These are phyloP conservation scores for Rhinatrema bivittatum DNA, from an alignment of 2,797 vertebrate species.

Conservation along the genomic window DNA sequence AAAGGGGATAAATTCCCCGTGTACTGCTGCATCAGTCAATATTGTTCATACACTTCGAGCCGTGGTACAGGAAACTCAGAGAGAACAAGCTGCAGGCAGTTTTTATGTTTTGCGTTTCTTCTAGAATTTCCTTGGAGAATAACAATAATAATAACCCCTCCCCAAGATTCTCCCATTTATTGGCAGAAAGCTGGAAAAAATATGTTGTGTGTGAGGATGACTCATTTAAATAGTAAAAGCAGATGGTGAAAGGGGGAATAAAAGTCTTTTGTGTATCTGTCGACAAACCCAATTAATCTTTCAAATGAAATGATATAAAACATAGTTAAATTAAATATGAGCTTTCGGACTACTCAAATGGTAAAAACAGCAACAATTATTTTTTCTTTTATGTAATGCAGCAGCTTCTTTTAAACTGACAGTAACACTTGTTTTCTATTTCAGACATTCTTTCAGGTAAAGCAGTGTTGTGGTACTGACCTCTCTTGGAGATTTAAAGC, in stretches of 20 bases:
- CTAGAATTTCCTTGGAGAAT: constrained; percentile 3
- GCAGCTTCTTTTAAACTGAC: too few species aligned
- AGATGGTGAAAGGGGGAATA: not conserved
- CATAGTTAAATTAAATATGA: not conserved
- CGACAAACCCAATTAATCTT: not conserved
- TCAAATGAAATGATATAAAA: not conserved
- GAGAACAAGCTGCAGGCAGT: constrained; percentile 4
- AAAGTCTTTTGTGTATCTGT: not conserved
- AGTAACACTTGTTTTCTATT: too few species aligned
- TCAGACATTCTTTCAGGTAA: too few species aligned
- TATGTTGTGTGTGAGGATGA: not conserved
- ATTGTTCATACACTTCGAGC: not conserved
- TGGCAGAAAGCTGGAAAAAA: constrained; percentile 4
- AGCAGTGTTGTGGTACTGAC: too few species aligned
- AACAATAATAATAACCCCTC: too few species aligned
- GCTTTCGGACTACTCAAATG: not conserved
- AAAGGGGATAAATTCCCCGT: too few species aligned
- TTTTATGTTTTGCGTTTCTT: constrained; percentile 25
- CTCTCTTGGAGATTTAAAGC: too few species aligned
- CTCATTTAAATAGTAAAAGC: constrained; percentile 1
- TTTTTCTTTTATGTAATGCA: too few species aligned
- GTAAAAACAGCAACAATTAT: too few species aligned
- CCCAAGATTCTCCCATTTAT: not conserved
- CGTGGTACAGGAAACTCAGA: constrained; percentile 12
- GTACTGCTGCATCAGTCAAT: too few species aligned